Conservation (phyloP, 2,797 vertebrate genomes). For the Pogonophryne albipinna region DNA sequence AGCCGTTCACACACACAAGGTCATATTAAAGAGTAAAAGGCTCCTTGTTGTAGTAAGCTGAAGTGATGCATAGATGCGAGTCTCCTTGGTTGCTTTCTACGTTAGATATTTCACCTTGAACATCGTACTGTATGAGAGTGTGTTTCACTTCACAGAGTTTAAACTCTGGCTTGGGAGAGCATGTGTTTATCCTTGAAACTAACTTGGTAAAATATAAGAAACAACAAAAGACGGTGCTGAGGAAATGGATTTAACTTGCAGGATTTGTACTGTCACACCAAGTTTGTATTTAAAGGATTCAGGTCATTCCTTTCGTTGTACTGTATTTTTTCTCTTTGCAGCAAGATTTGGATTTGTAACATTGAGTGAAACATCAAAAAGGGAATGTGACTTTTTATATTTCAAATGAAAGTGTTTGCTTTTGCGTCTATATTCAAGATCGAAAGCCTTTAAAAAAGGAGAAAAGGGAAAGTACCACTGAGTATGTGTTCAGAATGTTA, state of each 20-base stretch:
- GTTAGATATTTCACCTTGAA: not conserved
- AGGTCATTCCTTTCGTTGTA: not conserved
- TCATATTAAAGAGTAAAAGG: constrained; percentile 4
- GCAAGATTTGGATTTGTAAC: not conserved
- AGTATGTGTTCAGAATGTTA: too few relatives aligned
- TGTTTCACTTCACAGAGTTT: not conserved
- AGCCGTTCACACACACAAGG: not conserved
- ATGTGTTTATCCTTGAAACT: not conserved
- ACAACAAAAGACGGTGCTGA: not conserved
- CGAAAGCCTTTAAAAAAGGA: too few relatives aligned
- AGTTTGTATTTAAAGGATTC: constrained; percentile 1
- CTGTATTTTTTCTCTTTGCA: not conserved
- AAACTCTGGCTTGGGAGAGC: not conserved
- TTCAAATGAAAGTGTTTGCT: too few relatives aligned
- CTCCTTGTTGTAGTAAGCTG: not conserved
- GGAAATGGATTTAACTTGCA: not conserved
- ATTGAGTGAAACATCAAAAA: too few relatives aligned
- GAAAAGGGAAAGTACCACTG: too few relatives aligned
- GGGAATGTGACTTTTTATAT: too few relatives aligned
- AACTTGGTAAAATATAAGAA: not conserved
- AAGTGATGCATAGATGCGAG: not conserved
- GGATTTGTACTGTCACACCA: not conserved
- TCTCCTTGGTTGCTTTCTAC: not conserved
- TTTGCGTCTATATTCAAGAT: too few relatives aligned
- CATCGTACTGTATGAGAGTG: not conserved